A percentile compares a stretch with the other conserved stretches of the same genome.
Evolutionary conservation across 2,888 invertebrate species (phyloP).

Genomic region (Eulithis prunata): DNA sequence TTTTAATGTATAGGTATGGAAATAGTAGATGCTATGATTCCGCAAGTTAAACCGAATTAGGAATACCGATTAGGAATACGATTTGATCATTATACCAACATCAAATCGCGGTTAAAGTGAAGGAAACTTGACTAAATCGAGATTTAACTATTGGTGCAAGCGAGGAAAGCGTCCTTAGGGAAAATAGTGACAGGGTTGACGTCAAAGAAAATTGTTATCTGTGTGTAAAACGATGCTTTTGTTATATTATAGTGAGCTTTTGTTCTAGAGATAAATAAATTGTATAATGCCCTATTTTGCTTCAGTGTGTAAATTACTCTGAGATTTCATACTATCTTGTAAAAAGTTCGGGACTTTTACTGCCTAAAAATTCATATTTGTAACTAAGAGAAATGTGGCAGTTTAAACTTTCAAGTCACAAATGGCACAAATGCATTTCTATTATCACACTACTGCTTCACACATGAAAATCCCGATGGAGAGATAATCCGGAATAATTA

Average conservation of each 20-base stretch:
- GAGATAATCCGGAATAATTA: slow-evolving; percentile 50
- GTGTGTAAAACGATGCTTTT: slow-evolving; percentile 17
- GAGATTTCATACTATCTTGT: too few relatives aligned
- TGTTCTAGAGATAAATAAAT: background rate
- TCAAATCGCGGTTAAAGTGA: background rate
- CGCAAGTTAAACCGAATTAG: too few relatives aligned
- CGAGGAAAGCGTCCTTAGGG: slow-evolving; percentile 17
- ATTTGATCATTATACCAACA: too few relatives aligned
- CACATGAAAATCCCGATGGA: slow-evolving; percentile 26
- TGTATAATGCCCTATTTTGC: background rate
- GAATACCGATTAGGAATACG: too few relatives aligned
- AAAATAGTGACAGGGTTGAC: slow-evolving; percentile 26
- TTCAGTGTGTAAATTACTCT: background rate
- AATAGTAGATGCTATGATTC: too few relatives aligned
- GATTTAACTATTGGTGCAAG: slow-evolving; percentile 6
- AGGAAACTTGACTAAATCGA: background rate
- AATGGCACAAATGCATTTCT: slow-evolving; percentile 1
- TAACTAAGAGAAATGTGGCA: too few relatives aligned
- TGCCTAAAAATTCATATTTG: too few relatives aligned
- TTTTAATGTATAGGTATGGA: too few relatives aligned
- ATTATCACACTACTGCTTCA: slow-evolving; percentile 10
- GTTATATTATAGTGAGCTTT: slow-evolving; percentile 1
- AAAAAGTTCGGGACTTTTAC: too few relatives aligned
- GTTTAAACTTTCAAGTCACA: too few relatives aligned
- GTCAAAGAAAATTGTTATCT: slow-evolving; percentile 26